phyloP scores from a whole-genome alignment of 2,888 invertebrate genomes.

The Gymnoscelis rufifasciata region DNA sequence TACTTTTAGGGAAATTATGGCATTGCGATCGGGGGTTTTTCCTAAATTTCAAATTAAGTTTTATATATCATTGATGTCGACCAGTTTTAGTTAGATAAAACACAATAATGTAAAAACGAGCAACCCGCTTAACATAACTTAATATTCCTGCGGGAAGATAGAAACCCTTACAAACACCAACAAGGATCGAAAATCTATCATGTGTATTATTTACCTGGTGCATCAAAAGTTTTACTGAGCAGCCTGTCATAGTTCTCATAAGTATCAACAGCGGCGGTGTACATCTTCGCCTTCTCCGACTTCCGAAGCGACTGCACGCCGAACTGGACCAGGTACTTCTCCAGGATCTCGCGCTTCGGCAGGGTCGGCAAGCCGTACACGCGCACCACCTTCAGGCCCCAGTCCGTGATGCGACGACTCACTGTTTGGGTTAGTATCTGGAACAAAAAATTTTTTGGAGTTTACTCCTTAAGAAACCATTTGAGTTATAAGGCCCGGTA shows the following conservation, averaged over 20 bases:
- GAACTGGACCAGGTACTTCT: slow-evolving; percentile 3
- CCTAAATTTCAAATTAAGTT: too few relatives aligned
- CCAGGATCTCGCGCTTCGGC: slow-evolving; percentile 2
- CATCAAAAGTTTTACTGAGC: neutral
- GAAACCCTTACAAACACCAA: too few relatives aligned
- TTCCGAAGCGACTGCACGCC: slow-evolving; percentile 18
- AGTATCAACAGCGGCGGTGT: slow-evolving; percentile 12
- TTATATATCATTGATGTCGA: too few relatives aligned
- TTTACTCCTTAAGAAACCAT: too few relatives aligned
- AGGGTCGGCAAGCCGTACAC: slow-evolving; percentile 14
- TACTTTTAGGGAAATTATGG: too few relatives aligned
- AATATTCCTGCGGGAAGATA: too few relatives aligned
- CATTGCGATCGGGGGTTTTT: too few relatives aligned
- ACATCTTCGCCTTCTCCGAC: slow-evolving; percentile 3
- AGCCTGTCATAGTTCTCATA: slow-evolving; percentile 12
- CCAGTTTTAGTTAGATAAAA: too few relatives aligned
- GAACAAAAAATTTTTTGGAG: neutral
- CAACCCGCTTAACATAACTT: too few relatives aligned
- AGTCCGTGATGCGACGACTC: slow-evolving; percentile 10
- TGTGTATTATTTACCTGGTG: slow-evolving; percentile 16
- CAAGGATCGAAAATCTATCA: too few relatives aligned
- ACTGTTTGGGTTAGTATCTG: slow-evolving; percentile 14
- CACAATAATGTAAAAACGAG: too few relatives aligned
- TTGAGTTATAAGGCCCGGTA: too few relatives aligned
- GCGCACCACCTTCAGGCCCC: slow-evolving; percentile 14